These are phyloP conservation scores for Pseudois nayaur DNA, from an alignment of 2,113 vertebrate species.

Conservation along the genomic window DNA sequence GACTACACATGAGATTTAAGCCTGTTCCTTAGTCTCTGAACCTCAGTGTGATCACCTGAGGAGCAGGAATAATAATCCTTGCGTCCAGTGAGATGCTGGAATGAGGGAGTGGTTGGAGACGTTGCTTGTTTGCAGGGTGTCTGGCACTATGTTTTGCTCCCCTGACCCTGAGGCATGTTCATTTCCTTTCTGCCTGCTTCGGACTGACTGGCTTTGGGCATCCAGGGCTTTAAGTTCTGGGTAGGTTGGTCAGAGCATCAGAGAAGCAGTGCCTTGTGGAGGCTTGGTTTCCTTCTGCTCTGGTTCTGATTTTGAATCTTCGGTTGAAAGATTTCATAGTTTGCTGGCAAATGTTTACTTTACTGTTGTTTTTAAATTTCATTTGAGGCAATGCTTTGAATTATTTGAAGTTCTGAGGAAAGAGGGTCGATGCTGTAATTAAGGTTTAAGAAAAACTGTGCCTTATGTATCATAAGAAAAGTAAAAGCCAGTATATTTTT, in stretches of 20 bases:
- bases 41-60: background rate
- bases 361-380: background rate
- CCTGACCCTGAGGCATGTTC: too few relatives aligned
- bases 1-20: too few relatives aligned
- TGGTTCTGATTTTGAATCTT: background rate
- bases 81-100: background rate
- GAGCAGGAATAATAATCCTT: rapidly evolving
- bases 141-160: rapidly evolving
- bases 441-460: background rate
- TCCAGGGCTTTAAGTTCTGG: background rate
- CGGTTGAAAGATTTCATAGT: background rate
- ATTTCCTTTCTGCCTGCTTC: background rate
- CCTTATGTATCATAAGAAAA: background rate
- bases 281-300: background rate
- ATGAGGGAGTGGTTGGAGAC: background rate
- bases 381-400: constrained; percentile 4
- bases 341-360: background rate
- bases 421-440: background rate
- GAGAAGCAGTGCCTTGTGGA: background rate
- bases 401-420: constrained; percentile 7
- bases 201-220: background rate
- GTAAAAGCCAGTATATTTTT: background rate
- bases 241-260: background rate
- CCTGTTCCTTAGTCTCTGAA: background rate
- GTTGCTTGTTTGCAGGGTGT: too few relatives aligned